Evolutionary conservation across 2,113 vertebrate genomes (phyloP).

Genomic region (Peromyscus leucopus): DNA sequence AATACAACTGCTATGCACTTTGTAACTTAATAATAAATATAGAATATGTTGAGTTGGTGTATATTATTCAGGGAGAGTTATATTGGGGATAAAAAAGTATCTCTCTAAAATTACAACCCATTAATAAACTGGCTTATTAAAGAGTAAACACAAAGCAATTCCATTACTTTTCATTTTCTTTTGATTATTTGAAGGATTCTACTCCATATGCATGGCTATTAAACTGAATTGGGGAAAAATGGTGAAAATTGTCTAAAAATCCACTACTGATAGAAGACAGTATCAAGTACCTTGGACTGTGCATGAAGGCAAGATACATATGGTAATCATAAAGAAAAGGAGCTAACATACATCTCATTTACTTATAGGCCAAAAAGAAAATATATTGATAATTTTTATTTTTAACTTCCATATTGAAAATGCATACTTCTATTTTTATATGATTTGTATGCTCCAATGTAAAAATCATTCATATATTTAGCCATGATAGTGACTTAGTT

Average conservation of each 20-base stretch:
- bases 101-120: conserved; percentile 56
- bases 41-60: background rate
- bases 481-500: too few relatives aligned
- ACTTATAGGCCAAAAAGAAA: too few relatives aligned
- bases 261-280: background rate
- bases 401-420: too few relatives aligned
- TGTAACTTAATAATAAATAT: background rate
- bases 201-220: background rate
- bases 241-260: conserved; percentile 14
- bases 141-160: conserved; percentile 50
- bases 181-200: background rate
- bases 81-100: background rate
- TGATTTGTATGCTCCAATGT: too few relatives aligned
- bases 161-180: conserved; percentile 22
- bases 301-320: background rate
- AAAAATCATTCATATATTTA: too few relatives aligned
- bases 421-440: too few relatives aligned
- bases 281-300: background rate
- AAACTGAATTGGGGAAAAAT: conserved; percentile 20
- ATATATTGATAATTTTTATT: too few relatives aligned
- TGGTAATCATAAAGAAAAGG: too few relatives aligned
- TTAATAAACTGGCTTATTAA: conserved; percentile 47
- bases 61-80: background rate
- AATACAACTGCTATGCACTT: background rate
- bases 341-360: too few relatives aligned